phyloP scores from a whole-genome alignment of 2,888 invertebrate genomes.

The Limnephilus auricula region DNA sequence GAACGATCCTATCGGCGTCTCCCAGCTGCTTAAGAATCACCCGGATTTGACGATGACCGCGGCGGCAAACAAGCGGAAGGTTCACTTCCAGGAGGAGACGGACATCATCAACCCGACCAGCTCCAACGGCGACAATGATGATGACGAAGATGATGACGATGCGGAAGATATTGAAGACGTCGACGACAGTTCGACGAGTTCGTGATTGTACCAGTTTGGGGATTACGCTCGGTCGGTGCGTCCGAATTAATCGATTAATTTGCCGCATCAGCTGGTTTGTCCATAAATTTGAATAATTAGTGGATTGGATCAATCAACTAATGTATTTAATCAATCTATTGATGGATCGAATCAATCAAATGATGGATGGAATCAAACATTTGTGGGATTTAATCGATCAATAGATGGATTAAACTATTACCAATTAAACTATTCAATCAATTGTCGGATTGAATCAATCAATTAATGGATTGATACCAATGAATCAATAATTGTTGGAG shows the following conservation, averaged over 20 bases:
- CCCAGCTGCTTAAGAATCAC: constrained; percentile 39
- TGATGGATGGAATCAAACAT: no score
- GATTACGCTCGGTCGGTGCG: not conserved
- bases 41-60: constrained; percentile 59
- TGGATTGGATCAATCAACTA: not conserved
- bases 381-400: no score
- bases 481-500: no score
- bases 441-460: no score
- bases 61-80: constrained; percentile 59
- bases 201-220: constrained; percentile 30
- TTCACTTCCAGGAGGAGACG: constrained; percentile 55
- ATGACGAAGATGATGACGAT: not conserved
- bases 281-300: not conserved
- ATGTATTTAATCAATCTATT: not conserved
- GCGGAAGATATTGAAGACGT: not conserved
- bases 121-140: constrained; percentile 44
- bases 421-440: no score
- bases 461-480: no score
- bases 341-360: not conserved
- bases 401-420: no score
- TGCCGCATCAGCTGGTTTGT: not conserved
- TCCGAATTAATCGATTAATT: not conserved
- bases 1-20: not conserved
- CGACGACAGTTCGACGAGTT: constrained; percentile 20
- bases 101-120: constrained; percentile 42